phyloP scores from a whole-genome alignment of 2,797 vertebrate genomes.

The Halcyon chelicuti region DNA sequence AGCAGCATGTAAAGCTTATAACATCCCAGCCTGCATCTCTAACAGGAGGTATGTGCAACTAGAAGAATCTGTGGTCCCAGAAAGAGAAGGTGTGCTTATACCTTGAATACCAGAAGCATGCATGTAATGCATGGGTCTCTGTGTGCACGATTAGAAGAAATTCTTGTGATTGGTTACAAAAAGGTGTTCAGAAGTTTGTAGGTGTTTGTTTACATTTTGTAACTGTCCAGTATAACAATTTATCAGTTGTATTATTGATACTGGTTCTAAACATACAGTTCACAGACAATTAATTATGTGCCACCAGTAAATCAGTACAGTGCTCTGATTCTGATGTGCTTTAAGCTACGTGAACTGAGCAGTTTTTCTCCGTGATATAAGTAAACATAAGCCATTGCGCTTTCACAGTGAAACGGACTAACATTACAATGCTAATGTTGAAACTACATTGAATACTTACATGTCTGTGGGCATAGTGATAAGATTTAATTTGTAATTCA shows the following conservation, averaged over 20 bases:
- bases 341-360: not conserved
- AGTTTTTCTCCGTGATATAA: not conserved
- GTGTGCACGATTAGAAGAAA: not conserved
- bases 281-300: not conserved
- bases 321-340: not conserved
- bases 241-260: not conserved
- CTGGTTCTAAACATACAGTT: not conserved
- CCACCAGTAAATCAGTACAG: not conserved
- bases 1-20: not conserved
- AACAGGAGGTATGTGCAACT: not conserved
- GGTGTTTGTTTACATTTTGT: not conserved
- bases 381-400: not conserved
- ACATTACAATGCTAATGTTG: not conserved
- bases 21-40: not conserved
- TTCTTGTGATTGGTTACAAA: not conserved
- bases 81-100: not conserved
- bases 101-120: not conserved
- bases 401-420: not conserved
- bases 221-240: accelerated
- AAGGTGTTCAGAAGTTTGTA: not conserved
- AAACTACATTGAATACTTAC: constrained; percentile 76
- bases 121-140: accelerated
- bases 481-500: constrained; percentile 78
- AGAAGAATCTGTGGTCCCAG: not conserved
- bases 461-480: constrained; percentile 62